Percentiles rank a stretch among this genome's conserved stretches.
Evolutionary conservation across 92 coral and sea anemone species (phyloP).

Genomic region (Pocillopora grandis): DNA sequence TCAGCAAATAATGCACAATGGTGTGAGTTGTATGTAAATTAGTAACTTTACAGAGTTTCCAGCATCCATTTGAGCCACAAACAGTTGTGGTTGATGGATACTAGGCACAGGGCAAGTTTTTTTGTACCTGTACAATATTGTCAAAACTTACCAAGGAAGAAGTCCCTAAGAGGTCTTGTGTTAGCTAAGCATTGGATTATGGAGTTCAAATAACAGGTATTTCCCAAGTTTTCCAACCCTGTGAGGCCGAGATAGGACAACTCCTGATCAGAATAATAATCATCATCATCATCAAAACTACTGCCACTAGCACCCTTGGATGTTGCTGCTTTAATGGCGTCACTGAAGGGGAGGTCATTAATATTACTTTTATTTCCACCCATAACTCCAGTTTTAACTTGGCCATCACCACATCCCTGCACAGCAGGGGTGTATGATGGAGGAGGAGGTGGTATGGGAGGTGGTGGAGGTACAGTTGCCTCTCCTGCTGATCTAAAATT

Average conservation of each 20-base stretch:
- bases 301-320: not conserved
- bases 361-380: conserved; percentile 60
- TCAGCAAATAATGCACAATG: too few species aligned
- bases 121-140: not conserved
- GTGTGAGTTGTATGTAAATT: too few species aligned
- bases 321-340: conserved; percentile 58
- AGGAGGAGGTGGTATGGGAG: conserved; percentile 55
- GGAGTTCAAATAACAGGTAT: conserved; percentile 92
- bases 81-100: too few species aligned
- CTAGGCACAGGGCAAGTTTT: too few species aligned
- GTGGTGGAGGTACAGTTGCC: conserved; percentile 26
- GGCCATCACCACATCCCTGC: conserved; percentile 20
- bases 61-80: too few species aligned
- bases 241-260: conserved; percentile 60
- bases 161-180: conserved; percentile 77
- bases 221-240: conserved; percentile 85
- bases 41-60: too few species aligned
- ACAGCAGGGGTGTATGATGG: conserved; percentile 47
- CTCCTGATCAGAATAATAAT: not conserved
- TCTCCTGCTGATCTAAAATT: not conserved
- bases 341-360: conserved; percentile 46
- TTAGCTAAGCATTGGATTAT: conserved; percentile 96
- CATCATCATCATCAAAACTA: conserved; percentile 9
- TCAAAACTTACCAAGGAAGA: conserved; percentile 71
- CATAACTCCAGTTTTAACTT: conserved; percentile 67